Conservation (phyloP, 2,797 vertebrate species). For the Tachyglossus aculeatus region DNA sequence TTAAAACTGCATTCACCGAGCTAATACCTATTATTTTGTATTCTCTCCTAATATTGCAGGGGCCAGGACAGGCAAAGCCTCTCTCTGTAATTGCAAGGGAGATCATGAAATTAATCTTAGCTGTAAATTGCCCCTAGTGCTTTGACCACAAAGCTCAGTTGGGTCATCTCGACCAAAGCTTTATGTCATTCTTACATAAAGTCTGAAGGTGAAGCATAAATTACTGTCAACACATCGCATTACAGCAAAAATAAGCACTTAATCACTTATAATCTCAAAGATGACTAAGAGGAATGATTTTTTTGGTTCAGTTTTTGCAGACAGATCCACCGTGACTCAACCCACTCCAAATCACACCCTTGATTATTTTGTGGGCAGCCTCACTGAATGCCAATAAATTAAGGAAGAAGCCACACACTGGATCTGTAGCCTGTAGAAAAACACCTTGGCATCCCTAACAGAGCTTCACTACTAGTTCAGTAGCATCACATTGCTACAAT, state of each 20-base stretch:
- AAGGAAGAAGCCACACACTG: too few species aligned
- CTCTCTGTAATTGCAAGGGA: not conserved
- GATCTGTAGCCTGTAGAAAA: too few species aligned
- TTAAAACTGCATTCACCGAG: too few species aligned
- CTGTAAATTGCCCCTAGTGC: not conserved
- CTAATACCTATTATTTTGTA: not conserved
- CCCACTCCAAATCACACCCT: not conserved
- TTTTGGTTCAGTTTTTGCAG: not conserved
- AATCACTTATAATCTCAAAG: conserved; percentile 15
- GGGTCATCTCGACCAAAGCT: not conserved
- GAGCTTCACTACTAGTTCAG: too few species aligned
- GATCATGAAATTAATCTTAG: conserved; percentile 28
- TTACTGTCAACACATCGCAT: not conserved
- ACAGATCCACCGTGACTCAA: not conserved
- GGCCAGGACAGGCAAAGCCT: not conserved
- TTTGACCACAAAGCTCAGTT: not conserved
- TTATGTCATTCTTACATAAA: not conserved
- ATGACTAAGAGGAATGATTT: not conserved
- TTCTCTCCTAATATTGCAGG: not conserved
- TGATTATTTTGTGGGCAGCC: not conserved
- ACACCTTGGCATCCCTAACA: too few species aligned
- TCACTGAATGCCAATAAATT: too few species aligned
- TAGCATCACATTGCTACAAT: too few species aligned
- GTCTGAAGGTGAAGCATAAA: not conserved
- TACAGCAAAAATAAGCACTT: not conserved